Base-by-base conservation (phyloP, 2,113 vertebrate genomes). In the Lepus americanus region DNA sequence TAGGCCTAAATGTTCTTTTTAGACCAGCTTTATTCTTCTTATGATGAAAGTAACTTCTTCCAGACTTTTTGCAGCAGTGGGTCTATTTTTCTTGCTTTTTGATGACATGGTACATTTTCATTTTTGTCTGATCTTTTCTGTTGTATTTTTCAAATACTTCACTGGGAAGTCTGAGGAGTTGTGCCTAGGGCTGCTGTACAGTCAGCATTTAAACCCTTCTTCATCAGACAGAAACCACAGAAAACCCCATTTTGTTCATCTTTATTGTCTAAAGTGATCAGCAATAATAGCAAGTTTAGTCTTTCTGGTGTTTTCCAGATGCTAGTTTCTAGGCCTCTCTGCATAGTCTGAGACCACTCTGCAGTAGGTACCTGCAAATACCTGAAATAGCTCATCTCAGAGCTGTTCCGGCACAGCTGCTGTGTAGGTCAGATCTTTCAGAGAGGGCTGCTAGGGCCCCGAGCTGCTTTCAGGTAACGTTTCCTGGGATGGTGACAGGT, bases 41-140 rank as follows among this genome's bases (percentile, higher is more conserved):
- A 44, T 19, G 78, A 11, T 20, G 44, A 61, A 87, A 76, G 31
- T 29, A 80, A 84, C 6, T 44, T 83, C 16, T 13, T 82, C 73
- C 67, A 66, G 27, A 12, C 33, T 70, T 92, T 74, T 27, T 29
- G 17, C 25, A 64, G 33, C 13, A 85, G 53, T 22, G 86, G 33
- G 6, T 78, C 19, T 59, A 33, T 69, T 87, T 16, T 16, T 76
- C 16, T 63, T 55, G 78, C 63, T 77, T 92, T 92, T 94, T 55
- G 4, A 33, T 33, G 11, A 23, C 70, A 3, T 36, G 7, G 12
- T 61, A 49, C 69, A 6, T 53, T 93, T 96, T 89, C 49, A 49
- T 80, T 25, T 84, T 96, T 95, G 76, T 89, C 73, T 74, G 4
- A 70, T 12, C 81, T 31, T 63, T 69, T 91, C n/a, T 53, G n/a